Evolutionary conservation across 1,140 invertebrate species (phyloP), one percentile per base, ranked within the genome.

Genomic region (Tetramorium parvispinum): DNA sequence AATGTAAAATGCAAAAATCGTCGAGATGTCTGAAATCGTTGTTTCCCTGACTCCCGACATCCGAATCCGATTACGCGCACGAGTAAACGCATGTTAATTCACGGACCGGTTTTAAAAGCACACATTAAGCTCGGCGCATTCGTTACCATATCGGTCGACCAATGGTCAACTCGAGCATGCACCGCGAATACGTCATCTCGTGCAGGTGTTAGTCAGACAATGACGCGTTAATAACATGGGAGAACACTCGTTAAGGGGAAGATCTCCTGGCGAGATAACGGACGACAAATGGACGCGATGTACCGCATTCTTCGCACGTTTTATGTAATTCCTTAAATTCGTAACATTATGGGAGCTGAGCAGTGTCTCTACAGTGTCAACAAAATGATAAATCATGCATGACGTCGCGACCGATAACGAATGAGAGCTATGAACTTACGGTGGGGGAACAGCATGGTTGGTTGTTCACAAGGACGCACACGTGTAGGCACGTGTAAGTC

Each of bases 401-500:
- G 53, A 40, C 40, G 40, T 46, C 87, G 86, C 51, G 53, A 66
- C 78, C 49, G 88, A 86, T 57, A 88, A 82, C 73, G 73, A 81
- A 71, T 32, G 59, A 82, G 49, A 78, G 53, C 49, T 68, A 86
- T 66, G 68, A 91, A 97, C 97, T 97, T 97, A 98, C 97, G 92
- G 97, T 96, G 81, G 97, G 97, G 86, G 97, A 97, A 96, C 97
- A 98, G 96, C 97, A 98, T 77, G 97, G 97, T 91, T 96, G 96
- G 94, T 97, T 97, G 96, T 97, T 97, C 96, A 97, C 96, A 91
- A 97, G 95, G 92, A 97, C 97, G 96, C 98, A 98, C 93, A 98
- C 97, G 96, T 98, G 98, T 86, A 98, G 96, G 94, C 98, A 97
- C 92, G 98, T 98, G 96, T 98, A 98, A 86, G 97, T 98, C 98